A percentile compares a stretch with the other conserved stretches of the same genome.
Evolutionary conservation across 2,888 invertebrate species (phyloP).

Genomic region (Zelleria hepariella): DNA sequence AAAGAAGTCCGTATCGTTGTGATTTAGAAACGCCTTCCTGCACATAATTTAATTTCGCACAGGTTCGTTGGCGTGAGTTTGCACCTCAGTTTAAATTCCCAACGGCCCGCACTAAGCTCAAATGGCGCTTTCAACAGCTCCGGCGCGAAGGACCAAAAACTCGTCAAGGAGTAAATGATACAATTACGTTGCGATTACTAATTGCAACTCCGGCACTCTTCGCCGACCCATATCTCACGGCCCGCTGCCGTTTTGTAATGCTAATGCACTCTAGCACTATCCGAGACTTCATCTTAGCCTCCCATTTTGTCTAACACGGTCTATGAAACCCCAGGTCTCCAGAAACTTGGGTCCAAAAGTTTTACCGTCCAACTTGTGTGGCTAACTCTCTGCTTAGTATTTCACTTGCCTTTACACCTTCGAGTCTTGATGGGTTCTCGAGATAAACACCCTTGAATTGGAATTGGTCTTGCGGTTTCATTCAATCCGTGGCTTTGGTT

Average conservation of each 20-base stretch:
- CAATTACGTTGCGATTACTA: constrained; percentile 61
- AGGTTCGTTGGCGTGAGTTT: no score
- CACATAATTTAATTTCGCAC: no score
- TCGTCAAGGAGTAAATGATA: constrained; percentile 35
- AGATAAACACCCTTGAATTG: background rate
- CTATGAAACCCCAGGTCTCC: background rate
- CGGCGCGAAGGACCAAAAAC: background rate
- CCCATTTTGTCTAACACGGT: background rate
- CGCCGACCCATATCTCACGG: constrained; percentile 68
- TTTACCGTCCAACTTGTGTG: constrained; percentile 21
- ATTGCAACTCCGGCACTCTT: constrained; percentile 51
- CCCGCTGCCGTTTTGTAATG: constrained; percentile 50
- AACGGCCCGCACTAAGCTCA: background rate
- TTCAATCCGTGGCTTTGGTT: background rate
- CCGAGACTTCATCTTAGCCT: background rate
- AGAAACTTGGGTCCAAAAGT: background rate
- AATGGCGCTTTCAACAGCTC: background rate
- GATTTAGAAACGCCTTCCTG: no score
- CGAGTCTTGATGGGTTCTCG: constrained; percentile 9
- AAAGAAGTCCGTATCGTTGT: no score
- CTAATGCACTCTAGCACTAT: no score
- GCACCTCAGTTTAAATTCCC: no score
- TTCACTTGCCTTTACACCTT: constrained; percentile 25
- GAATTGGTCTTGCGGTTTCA: background rate
- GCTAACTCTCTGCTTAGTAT: constrained; percentile 25